Evolutionary conservation across 2,113 vertebrate genomes (phyloP).

Genomic region (Cyprinodon brontotheroides): DNA sequence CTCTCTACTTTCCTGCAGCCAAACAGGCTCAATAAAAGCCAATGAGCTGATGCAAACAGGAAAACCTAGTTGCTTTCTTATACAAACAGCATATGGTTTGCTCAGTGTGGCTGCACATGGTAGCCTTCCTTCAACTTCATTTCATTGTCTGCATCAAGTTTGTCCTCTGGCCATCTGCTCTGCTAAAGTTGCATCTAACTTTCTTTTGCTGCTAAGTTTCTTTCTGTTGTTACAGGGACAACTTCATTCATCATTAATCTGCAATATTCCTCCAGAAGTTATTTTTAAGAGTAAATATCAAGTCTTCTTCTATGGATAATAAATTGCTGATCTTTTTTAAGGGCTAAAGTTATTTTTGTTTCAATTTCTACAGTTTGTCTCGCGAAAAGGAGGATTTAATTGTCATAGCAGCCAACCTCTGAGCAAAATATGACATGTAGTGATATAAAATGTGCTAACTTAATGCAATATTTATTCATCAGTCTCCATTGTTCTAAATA

Average conservation of each 20-base stretch:
- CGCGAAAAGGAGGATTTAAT: neutral
- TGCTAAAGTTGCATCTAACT: conserved; percentile 57
- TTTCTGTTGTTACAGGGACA: conserved; percentile 33
- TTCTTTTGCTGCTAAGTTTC: conserved; percentile 40
- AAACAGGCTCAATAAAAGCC: conserved; percentile 76
- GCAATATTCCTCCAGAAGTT: neutral
- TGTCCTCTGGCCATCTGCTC: conserved; percentile 69
- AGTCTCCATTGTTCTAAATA: neutral
- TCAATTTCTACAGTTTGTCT: neutral
- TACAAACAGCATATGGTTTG: conserved; percentile 71
- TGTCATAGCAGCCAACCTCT: neutral
- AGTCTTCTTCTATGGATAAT: neutral
- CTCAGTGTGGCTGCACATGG: conserved; percentile 55
- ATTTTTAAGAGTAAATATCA: neutral
- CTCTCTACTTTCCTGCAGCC: conserved; percentile 68
- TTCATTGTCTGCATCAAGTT: conserved; percentile 45
- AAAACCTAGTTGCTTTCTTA: conserved; percentile 54
- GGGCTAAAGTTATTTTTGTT: neutral
- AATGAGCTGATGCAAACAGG: conserved; percentile 74
- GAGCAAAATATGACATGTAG: conserved; percentile 5
- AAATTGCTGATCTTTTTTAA: too few species aligned
- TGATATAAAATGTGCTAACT: neutral
- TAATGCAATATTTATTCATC: neutral
- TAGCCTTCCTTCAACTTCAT: conserved; percentile 57
- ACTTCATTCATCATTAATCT: neutral